Evolutionary conservation across 2,888 invertebrate genomes (phyloP), one percentile per base, ranked within the genome.

Genomic region (Leucoma salicis): DNA sequence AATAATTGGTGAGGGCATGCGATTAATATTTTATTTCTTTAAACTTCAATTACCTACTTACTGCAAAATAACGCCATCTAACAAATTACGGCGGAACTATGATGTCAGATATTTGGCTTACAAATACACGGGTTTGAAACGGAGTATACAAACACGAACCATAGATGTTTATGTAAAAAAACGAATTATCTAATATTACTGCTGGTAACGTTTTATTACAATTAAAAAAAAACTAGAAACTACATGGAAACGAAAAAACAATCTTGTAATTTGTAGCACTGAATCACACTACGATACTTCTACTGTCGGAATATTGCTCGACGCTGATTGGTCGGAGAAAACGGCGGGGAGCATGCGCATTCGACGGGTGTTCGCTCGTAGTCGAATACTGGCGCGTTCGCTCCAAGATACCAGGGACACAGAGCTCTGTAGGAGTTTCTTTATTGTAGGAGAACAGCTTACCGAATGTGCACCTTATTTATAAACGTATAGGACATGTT

Each of bases 301-400:
- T 57, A 63, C 63, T 61, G 14, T 21, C 55, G 65, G 64, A 61
- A 63, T 49, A 49, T 49, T 67, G 69, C 82, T 82, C 62, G 62
- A 54, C 74, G 75, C 80, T 85, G 78, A 89, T 89, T 89, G 88
- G 89, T 60, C 54, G 73, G 48, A 42, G 40, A 57, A 66, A 74
- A 67, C 74, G 82, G 85, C 78, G 86, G 87, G 88, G 77, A 87
- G 88, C 86, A 85, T 88, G 88, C 87, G 82, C 69, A 41, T 68
- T 85, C 77, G 75, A 72, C 72, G 70, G 70, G 67, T 72, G 77
- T 70, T 81, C 82, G 79, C 78, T 76, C 70, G 70, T 71, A 83
- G 86, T 77, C 86, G 82, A 86, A 87, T 86, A 88, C 86, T 89
- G 89, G 89, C 89, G 88, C 87, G 86, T 83, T 88, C 77, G 66